Conservation (phyloP, 1,140 invertebrate genomes). For the Danaus melanippus region DNA sequence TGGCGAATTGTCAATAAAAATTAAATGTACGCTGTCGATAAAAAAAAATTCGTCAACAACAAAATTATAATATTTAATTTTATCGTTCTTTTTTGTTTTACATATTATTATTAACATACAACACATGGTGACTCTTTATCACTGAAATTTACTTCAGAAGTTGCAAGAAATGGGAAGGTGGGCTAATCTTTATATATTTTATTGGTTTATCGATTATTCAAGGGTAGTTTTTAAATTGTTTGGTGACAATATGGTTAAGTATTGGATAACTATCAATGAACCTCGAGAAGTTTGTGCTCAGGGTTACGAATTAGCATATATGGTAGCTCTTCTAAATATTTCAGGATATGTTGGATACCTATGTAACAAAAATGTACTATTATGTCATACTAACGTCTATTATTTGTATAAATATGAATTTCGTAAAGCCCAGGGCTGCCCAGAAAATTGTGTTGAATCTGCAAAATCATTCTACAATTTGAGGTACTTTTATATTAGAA, state of each 20-base stretch:
- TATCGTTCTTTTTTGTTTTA: no score
- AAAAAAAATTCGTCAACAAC: no score
- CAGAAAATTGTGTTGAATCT: no score
- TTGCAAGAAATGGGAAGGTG: slow-evolving; percentile 77
- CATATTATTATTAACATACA: no score
- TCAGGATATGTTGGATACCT: slow-evolving; percentile 71
- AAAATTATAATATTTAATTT: no score
- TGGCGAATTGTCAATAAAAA: no score
- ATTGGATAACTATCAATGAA: slow-evolving; percentile 82
- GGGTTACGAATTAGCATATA: slow-evolving; percentile 70
- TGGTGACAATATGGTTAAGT: slow-evolving; percentile 76
- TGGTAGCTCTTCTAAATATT: slow-evolving; percentile 66
- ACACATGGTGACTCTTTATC: slow-evolving; percentile 76
- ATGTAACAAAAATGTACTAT: slow-evolving; percentile 42
- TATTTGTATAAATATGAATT: slow-evolving; percentile 73
- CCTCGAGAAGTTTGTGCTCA: slow-evolving; percentile 73
- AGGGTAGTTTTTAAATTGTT: slow-evolving; percentile 73
- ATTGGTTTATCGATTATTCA: slow-evolving; percentile 76
- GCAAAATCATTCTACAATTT: no score
- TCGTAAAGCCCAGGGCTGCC: slow-evolving; percentile 42
- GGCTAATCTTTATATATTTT: slow-evolving; percentile 76
- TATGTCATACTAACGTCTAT: slow-evolving; percentile 61
- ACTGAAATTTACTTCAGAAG: slow-evolving; percentile 77
- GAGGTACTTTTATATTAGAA: no score
- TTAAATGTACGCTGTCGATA: no score